Evolutionary conservation across 2,113 vertebrate genomes (phyloP), one percentile per base, ranked within the genome.

Genomic region (Nannospalax galili): DNA sequence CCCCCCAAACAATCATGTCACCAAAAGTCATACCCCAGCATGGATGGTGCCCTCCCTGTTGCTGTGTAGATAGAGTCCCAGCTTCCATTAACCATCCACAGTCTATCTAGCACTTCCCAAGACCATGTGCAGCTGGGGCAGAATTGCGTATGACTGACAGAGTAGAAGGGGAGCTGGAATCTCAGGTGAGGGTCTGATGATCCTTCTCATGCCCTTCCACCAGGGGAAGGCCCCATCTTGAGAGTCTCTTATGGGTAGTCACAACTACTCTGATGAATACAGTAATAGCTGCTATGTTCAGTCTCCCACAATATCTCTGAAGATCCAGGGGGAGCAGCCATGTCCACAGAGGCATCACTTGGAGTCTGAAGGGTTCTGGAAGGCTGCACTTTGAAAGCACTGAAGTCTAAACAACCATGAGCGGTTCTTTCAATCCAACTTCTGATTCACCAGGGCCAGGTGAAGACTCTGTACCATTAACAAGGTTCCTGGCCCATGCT

Each of bases 281-380:
- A 35, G 3, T 35, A 67, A 35, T 67, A 48, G 5, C 19, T 45
- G 20, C 42, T 85, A 32, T n/a, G 32, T 3, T 45, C 45, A 37
- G 45, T 35, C 37, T 40, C 48, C 14, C 24, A 37, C 22, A 56
- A 16, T 24, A 30, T 14, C 2, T 58, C 69, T 7, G 0, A 3
- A 28, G 52, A 1, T 24, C n/a, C 30, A 6, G 0, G 26, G 42
- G 37, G n/a, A n/a, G 1, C 3, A 10, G n/a, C 52, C 20, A 17
- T 4, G 22, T 45, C 58, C 92, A 32, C 8, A 22, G 78, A 65
- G 17, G 8, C 8, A 42, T 74, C 52, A 5, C n/a, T 14, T 1
- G 2, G 15, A 1, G 9, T 73, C 65, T 74, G n/a, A 0, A 40
- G 30, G 52, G 9, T 69, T 45, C 90, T 81, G 26, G 72, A 35